Conservation (phyloP, 2,113 vertebrate genomes). For the Myiagra hebetior region DNA sequence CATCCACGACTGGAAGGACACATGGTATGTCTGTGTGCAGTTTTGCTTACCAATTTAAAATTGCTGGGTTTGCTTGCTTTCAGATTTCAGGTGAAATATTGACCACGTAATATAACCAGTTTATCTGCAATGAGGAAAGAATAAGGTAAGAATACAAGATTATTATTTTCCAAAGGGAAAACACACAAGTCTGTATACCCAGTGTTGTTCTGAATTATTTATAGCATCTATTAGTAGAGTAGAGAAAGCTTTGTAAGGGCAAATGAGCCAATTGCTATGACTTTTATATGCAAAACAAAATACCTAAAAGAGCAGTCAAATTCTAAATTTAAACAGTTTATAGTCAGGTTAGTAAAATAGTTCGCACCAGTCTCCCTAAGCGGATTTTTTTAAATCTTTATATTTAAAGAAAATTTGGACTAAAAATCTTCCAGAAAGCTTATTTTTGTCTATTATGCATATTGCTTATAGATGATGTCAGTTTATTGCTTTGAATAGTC, state of each 20-base stretch:
- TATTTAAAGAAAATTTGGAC: background rate
- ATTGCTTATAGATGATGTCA: background rate
- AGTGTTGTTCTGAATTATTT: conserved; percentile 16
- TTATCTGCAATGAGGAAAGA: background rate
- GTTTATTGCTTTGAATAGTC: background rate
- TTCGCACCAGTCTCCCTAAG: background rate
- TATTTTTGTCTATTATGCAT: background rate
- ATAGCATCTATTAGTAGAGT: background rate
- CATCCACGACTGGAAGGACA: background rate
- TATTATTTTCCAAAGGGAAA: background rate
- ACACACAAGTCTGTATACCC: background rate
- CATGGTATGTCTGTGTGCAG: background rate
- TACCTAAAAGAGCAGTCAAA: background rate
- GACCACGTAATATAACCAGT: background rate
- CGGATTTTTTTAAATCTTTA: background rate
- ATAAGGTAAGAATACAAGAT: background rate
- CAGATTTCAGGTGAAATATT: background rate
- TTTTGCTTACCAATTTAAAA: background rate
- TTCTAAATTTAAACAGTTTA: background rate
- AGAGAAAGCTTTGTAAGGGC: background rate
- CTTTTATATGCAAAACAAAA: conserved; percentile 4
- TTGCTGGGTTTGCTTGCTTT: background rate
- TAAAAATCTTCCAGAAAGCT: background rate
- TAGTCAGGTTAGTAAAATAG: background rate
- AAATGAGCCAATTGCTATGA: background rate